Conservation (phyloP, 2,888 invertebrate species). For the Acanthosepion pharaonis region DNA sequence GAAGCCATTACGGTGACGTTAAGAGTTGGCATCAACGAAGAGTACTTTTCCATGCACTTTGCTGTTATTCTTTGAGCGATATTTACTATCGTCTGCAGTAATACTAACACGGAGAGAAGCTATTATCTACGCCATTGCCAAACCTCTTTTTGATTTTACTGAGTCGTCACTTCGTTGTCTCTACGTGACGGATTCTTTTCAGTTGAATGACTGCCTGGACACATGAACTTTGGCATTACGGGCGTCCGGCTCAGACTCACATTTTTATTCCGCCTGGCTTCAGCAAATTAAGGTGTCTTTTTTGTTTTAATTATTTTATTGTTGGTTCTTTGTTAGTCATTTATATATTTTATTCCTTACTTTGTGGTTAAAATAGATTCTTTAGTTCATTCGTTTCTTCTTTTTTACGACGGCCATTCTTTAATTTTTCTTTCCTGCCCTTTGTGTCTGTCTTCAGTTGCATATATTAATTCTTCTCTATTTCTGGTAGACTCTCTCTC, state of each 20-base stretch:
- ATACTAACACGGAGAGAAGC: neutral
- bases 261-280: neutral
- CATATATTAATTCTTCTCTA: too few relatives aligned
- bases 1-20: neutral
- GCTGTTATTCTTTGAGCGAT: neutral
- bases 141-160: neutral
- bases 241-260: conserved; percentile 4
- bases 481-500: too few relatives aligned
- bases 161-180: neutral
- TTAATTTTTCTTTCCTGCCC: too few relatives aligned
- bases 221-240: neutral
- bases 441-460: too few relatives aligned
- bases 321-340: too few relatives aligned
- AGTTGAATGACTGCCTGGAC: neutral
- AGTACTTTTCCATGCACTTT: neutral
- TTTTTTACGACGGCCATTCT: too few relatives aligned
- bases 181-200: neutral
- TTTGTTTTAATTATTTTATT: neutral
- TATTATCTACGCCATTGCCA: neutral
- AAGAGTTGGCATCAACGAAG: neutral
- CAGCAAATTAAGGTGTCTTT: neutral
- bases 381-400: too few relatives aligned
- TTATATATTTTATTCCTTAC: too few relatives aligned
- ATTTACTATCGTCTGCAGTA: neutral
- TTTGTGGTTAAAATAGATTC: too few relatives aligned